A percentile compares a stretch with the other conserved stretches of the same genome.
Conservation (phyloP, 1,140 invertebrate species). For the Conus ventricosus region DNA sequence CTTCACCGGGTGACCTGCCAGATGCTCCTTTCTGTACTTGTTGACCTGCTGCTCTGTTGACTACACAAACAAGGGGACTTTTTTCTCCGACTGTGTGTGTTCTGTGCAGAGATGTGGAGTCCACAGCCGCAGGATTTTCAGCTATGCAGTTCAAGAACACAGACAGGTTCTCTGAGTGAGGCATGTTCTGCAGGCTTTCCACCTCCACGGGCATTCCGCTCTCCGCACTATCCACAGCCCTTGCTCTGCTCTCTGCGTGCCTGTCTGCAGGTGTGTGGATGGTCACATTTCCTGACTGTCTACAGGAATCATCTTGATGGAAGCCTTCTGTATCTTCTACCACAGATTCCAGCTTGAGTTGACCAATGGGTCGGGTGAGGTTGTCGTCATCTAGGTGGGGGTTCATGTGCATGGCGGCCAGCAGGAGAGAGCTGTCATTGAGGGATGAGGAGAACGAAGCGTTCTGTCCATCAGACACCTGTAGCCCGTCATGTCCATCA, state of each 20-base stretch:
- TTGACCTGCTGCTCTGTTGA: too few relatives aligned
- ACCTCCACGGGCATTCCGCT: not conserved
- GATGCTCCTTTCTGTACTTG: too few relatives aligned
- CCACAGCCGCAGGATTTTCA: not conserved
- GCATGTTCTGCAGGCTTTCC: not conserved
- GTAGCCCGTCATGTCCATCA: too few relatives aligned
- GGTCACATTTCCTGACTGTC: not conserved
- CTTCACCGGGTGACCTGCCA: too few relatives aligned
- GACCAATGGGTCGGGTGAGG: not conserved
- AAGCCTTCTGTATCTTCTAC: not conserved
- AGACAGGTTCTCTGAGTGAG: conserved; percentile 23
- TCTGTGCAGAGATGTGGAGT: not conserved
- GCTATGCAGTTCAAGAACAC: conserved; percentile 9
- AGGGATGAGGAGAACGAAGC: conserved; percentile 21
- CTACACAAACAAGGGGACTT: too few relatives aligned
- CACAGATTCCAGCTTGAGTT: not conserved
- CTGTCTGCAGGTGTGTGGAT: too few relatives aligned
- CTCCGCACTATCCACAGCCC: not conserved
- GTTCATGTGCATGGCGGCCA: not conserved
- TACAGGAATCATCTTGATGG: not conserved
- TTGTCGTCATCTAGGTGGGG: not conserved
- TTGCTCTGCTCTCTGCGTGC: too few relatives aligned
- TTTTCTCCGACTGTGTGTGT: too few relatives aligned
- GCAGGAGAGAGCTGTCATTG: conserved; percentile 25
- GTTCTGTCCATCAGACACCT: not conserved